A percentile compares a stretch with the other conserved stretches of the same genome.
Evolutionary conservation across 2,797 vertebrate species (phyloP).

Genomic region (Leuciscus waleckii): DNA sequence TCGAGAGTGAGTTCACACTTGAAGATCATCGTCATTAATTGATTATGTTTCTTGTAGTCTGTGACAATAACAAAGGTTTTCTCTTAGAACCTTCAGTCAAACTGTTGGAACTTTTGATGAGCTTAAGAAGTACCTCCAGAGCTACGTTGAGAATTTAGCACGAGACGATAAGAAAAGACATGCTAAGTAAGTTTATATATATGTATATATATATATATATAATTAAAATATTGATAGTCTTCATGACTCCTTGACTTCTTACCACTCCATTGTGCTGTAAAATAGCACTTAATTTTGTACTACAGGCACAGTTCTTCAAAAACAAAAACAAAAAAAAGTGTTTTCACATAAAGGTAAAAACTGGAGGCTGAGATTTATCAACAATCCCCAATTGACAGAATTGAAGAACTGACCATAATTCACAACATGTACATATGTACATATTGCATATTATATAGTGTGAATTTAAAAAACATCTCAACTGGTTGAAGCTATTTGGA

Average conservation of each 20-base stretch:
- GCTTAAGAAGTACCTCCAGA: conserved; percentile 91
- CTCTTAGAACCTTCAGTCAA: conserved; percentile 89
- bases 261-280: neutral
- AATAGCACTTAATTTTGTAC: neutral
- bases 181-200: conserved; percentile 77
- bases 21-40: conserved; percentile 1
- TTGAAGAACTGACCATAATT: neutral
- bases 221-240: neutral
- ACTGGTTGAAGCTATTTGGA: neutral
- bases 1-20: conserved; percentile 85
- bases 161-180: conserved; percentile 88
- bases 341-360: neutral
- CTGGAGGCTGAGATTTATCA: neutral
- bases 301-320: neutral
- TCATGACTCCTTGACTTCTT: neutral
- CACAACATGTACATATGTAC: neutral
- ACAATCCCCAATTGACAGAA: neutral
- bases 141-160: conserved; percentile 88
- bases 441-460: neutral
- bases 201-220: neutral
- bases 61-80: conserved; percentile 27
- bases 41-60: neutral
- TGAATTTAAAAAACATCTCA: neutral
- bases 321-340: neutral
- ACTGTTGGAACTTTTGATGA: conserved; percentile 93